Percentiles rank a stretch among this genome's conserved stretches.
phyloP scores from a whole-genome alignment of 2,113 vertebrate genomes.

The Miniopterus natalensis region DNA sequence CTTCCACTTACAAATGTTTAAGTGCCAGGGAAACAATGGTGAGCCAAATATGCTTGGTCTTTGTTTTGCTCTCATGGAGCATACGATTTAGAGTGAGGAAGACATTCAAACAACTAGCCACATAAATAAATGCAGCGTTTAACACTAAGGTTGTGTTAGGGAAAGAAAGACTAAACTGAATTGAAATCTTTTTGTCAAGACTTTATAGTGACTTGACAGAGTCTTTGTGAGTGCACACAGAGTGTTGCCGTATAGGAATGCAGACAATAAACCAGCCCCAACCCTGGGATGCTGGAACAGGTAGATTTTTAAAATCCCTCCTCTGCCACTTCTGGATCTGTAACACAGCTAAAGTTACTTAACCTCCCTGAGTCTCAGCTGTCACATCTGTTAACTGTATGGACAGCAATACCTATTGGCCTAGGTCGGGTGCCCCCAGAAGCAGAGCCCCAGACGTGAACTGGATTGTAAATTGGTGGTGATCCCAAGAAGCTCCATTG shows the following conservation, averaged over 20 bases:
- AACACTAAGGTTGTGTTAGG: constrained; percentile 7
- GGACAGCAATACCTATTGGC: not conserved
- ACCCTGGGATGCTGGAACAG: not conserved
- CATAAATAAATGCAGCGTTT: constrained; percentile 24
- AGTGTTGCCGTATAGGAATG: not conserved
- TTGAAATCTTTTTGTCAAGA: constrained; percentile 1
- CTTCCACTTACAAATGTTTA: constrained; percentile 40
- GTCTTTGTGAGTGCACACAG: not conserved
- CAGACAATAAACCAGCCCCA: not conserved
- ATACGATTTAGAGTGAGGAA: not conserved
- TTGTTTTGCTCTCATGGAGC: constrained; percentile 49
- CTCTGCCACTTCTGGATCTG: not conserved
- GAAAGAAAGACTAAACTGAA: constrained; percentile 22
- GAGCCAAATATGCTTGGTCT: not conserved
- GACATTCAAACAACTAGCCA: not conserved
- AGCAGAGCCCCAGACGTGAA: not conserved
- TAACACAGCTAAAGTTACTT: not conserved
- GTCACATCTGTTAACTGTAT: not conserved
- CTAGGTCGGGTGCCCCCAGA: not conserved
- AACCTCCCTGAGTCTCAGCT: constrained; percentile 14
- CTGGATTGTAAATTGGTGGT: not conserved
- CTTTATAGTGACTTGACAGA: constrained; percentile 25
- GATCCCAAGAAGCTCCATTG: not conserved
- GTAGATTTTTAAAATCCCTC: not conserved
- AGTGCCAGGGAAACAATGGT: not conserved